Base-by-base conservation (phyloP, 2,113 vertebrate genomes). In the Esox niger region DNA sequence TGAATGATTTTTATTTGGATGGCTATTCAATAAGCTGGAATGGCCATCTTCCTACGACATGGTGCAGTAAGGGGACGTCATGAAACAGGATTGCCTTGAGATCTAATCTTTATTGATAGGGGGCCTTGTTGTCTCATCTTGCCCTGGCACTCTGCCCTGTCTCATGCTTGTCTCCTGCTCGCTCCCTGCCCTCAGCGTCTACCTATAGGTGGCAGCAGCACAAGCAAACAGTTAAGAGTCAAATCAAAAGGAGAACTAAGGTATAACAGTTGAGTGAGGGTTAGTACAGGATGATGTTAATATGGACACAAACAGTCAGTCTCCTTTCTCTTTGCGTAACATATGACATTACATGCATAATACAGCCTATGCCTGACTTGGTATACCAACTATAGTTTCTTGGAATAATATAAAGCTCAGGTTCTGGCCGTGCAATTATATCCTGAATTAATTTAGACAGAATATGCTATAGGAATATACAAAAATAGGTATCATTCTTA, bases 141-240 rank as follows among this genome's bases (percentile, higher is more conserved):
- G 47, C 8, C 47, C 21, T 21, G n/a, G 20, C n/a, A 23, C 47
- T 52, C 6, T 21, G 47, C 47, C n/a, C 47, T 21, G 47, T 52
- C 8, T 52, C 17, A 10, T 43, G 38, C 38, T 43, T 15, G 17
- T 43, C 47, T 52, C 21, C 47, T 15, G 15, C 47, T 43, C 11
- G 11, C 38, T 43, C 38, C 15, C 13, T 15, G 13, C 38, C 38
- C 38, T 5, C n/a, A 17, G 7, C 47, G n/a, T 52, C 47, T 15
- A 21, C 47, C 47, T n/a, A 20, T n/a, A 21, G 7, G n/a, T 6
- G 47, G 35, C 20, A 21, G 47, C n/a, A 52, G 47, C n/a, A 52
- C n/a, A 52, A 52, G 84, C 79, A 85, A 73, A 52, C 47, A 52
- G n/a, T n/a, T n/a, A n/a, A n/a, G 6, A 52, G 2, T 52, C 20